These are phyloP conservation scores for Emmelina monodactyla DNA, from an alignment of 2,888 invertebrate species.

Conservation along the genomic window DNA sequence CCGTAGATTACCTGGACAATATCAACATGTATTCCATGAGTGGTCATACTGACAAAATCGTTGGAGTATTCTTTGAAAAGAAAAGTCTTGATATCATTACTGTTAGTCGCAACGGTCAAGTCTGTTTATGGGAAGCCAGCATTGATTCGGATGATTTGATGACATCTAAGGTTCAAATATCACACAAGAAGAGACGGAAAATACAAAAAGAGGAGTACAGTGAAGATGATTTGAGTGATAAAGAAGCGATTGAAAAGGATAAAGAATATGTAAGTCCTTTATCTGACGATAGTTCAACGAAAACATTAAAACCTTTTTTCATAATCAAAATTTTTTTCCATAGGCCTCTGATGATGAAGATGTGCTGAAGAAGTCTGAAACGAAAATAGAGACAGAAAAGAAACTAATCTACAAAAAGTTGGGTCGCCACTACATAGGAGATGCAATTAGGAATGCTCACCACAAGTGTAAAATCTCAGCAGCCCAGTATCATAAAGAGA, in stretches of 20 bases:
- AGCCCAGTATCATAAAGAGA: constrained; percentile 81
- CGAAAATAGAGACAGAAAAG: constrained; percentile 30
- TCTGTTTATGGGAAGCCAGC: constrained; percentile 87
- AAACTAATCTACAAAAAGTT: constrained; percentile 72
- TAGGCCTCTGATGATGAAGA: constrained; percentile 3
- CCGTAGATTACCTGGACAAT: constrained; percentile 76
- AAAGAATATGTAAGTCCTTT: constrained; percentile 43
- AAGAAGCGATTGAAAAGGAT: constrained; percentile 65
- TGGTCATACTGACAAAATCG: constrained; percentile 85
- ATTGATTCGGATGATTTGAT: constrained; percentile 75
- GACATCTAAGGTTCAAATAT: constrained; percentile 53
- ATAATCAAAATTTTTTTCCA: not conserved
- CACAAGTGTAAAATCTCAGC: constrained; percentile 75
- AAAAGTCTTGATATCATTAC: constrained; percentile 86
- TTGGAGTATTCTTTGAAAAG: constrained; percentile 88
- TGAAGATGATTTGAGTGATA: constrained; percentile 72
- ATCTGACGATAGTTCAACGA: constrained; percentile 14
- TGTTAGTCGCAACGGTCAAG: constrained; percentile 82
- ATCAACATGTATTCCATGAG: constrained; percentile 79
- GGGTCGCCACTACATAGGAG: constrained; percentile 77
- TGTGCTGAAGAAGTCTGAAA: not conserved
- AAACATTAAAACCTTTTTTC: constrained; percentile 4
- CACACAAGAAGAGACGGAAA: constrained; percentile 53
- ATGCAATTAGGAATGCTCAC: constrained; percentile 71
- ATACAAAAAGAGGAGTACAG: constrained; percentile 53